Percentiles rank a stretch among this genome's conserved stretches.
Evolutionary conservation across 2,797 vertebrate species (phyloP).

Genomic region (Urophycis tenuis): DNA sequence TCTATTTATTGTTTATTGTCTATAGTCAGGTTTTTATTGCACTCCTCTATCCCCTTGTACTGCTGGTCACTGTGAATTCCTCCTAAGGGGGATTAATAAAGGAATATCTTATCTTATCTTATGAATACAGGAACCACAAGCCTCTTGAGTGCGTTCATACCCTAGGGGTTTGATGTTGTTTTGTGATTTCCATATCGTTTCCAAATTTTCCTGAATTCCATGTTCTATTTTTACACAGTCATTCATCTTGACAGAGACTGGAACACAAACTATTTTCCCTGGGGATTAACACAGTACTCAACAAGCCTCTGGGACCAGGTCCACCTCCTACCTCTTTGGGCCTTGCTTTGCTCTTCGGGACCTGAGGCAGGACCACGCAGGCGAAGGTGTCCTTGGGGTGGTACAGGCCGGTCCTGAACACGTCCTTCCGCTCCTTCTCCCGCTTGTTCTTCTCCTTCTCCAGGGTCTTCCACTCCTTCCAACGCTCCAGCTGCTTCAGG

Average conservation of each 20-base stretch:
- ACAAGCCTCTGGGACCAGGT: neutral
- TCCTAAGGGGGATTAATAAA: too few species aligned
- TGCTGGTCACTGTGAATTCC: too few species aligned
- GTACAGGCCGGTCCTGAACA: slow-evolving; percentile 85
- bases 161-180: too few species aligned
- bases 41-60: too few species aligned
- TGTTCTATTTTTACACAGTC: neutral
- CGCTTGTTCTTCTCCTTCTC: slow-evolving; percentile 80
- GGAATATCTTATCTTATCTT: too few species aligned
- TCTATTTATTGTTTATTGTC: too few species aligned
- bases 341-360: slow-evolving; percentile 46
- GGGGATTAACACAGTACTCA: neutral
- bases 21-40: too few species aligned
- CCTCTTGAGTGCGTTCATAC: neutral
- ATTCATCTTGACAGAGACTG: neutral
- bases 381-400: slow-evolving; percentile 65
- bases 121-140: neutral
- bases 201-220: neutral
- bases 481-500: slow-evolving; percentile 79
- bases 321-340: slow-evolving; percentile 58
- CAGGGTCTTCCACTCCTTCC: slow-evolving; percentile 84
- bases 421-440: slow-evolving; percentile 73
- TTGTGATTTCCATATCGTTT: too few species aligned
- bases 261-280: neutral
- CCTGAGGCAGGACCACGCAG: slow-evolving; percentile 48